Conservation (phyloP, 2,888 invertebrate genomes). For the Watsonalla cultraria region DNA sequence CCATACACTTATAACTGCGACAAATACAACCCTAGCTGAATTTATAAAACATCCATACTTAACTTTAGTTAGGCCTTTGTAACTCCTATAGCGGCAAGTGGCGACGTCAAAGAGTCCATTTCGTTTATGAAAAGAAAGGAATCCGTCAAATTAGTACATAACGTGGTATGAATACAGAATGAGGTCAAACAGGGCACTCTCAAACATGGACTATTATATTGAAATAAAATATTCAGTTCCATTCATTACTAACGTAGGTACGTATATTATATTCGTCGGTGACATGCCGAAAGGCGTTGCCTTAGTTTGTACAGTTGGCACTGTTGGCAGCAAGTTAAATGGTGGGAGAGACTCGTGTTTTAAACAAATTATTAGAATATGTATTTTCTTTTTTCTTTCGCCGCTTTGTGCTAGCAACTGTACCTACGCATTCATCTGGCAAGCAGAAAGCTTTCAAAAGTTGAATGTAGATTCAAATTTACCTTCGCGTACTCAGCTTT, state of each 20-base stretch:
- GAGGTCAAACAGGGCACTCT: constrained; percentile 74
- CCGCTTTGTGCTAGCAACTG: constrained; percentile 18
- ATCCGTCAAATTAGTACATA: constrained; percentile 75
- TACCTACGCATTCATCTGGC: neutral
- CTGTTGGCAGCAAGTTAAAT: constrained; percentile 61
- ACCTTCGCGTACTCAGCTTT: too few species aligned
- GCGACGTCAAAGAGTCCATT: constrained; percentile 61
- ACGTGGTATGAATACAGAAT: constrained; percentile 71
- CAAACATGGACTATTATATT: constrained; percentile 65
- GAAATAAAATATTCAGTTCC: constrained; percentile 75
- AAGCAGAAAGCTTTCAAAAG: neutral
- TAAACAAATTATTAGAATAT: constrained; percentile 46
- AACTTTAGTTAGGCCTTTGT: constrained; percentile 31
- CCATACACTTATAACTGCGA: neutral
- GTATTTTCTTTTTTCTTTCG: constrained; percentile 34
- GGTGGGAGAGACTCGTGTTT: constrained; percentile 38
- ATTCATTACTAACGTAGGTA: constrained; percentile 63
- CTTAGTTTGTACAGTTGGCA: constrained; percentile 71
- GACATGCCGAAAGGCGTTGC: constrained; percentile 66
- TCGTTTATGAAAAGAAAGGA: constrained; percentile 65
- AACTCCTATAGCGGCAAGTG: constrained; percentile 47
- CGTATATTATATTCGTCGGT: constrained; percentile 46
- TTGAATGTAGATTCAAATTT: neutral
- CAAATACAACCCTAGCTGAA: neutral
- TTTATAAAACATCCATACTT: neutral